Conservation (phyloP, 2,888 invertebrate species). For the Hypena proboscidalis region DNA sequence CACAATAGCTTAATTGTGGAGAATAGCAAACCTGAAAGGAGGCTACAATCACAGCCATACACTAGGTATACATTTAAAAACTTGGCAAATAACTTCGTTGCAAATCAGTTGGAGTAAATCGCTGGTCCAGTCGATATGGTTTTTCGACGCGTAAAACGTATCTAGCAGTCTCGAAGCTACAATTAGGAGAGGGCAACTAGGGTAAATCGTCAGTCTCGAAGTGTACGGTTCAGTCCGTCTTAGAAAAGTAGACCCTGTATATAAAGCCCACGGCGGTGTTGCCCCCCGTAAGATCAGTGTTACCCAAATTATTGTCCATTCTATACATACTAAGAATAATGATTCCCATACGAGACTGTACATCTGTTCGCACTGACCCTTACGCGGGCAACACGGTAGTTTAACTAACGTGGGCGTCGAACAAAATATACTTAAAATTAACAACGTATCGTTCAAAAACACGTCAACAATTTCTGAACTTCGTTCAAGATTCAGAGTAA, state of each 20-base stretch:
- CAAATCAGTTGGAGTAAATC: constrained; percentile 30
- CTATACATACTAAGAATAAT: constrained; percentile 3
- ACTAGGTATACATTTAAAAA: constrained; percentile 11
- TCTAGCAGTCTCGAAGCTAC: constrained; percentile 38
- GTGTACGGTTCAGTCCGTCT: constrained; percentile 44
- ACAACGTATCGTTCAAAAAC: constrained; percentile 7
- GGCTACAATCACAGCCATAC: constrained; percentile 10
- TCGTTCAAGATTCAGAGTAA: neutral
- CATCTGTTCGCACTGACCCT: neutral
- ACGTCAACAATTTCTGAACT: neutral
- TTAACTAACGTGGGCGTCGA: constrained; percentile 20
- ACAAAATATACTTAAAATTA: constrained; percentile 20
- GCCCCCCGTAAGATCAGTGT: constrained; percentile 9
- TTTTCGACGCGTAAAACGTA: constrained; percentile 23
- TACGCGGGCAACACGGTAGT: constrained; percentile 9
- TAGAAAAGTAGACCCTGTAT: constrained; percentile 41
- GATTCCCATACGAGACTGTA: neutral
- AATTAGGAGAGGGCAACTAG: constrained; percentile 44
- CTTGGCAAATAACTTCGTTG: constrained; percentile 39
- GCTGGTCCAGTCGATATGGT: constrained; percentile 43
- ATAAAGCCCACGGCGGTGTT: constrained; percentile 13
- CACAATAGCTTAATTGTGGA: neutral
- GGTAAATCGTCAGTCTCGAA: constrained; percentile 72
- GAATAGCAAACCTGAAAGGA: constrained; percentile 23
- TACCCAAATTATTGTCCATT: constrained; percentile 5